Evolutionary conservation across 2,888 invertebrate genomes (phyloP).

Genomic region (Hyposoter dolosus): DNA sequence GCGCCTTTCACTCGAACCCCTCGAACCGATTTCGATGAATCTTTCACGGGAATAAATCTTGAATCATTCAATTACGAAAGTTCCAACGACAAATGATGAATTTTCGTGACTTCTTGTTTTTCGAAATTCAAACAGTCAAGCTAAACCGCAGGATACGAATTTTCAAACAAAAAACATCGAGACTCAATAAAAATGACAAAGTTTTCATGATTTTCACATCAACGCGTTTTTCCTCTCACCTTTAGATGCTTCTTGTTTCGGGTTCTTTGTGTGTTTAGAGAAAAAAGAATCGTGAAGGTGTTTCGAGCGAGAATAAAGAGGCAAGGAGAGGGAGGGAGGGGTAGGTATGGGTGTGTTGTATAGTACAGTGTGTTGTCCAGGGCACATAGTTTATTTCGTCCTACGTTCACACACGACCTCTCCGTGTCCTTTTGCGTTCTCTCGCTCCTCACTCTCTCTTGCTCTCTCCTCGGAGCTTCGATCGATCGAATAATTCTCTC

Average conservation of each 20-base stretch:
- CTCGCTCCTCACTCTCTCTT: slow-evolving; percentile 50
- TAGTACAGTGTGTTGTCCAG: slow-evolving; percentile 22
- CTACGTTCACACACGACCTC: slow-evolving; percentile 43
- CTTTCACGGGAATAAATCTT: too few relatives aligned
- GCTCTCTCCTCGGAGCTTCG: slow-evolving; percentile 57
- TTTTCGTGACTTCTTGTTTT: too few relatives aligned
- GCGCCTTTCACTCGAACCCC: too few relatives aligned
- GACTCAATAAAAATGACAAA: neutral
- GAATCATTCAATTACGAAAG: too few relatives aligned
- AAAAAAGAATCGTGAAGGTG: neutral
- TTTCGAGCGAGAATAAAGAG: neutral
- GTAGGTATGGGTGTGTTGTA: neutral
- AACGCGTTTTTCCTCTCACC: neutral
- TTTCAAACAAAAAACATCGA: neutral
- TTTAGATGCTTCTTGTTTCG: neutral
- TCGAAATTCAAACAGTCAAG: too few relatives aligned
- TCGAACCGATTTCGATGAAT: too few relatives aligned
- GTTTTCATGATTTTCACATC: neutral
- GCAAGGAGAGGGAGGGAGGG: neutral
- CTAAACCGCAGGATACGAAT: too few relatives aligned
- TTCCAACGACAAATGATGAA: too few relatives aligned
- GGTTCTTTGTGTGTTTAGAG: neutral
- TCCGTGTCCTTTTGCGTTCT: slow-evolving; percentile 40
- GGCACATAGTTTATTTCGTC: slow-evolving; percentile 54
- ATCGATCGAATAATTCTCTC: slow-evolving; percentile 63